Base-by-base conservation (phyloP, 2,888 invertebrate species). In the Drosophila stalkeri region DNA sequence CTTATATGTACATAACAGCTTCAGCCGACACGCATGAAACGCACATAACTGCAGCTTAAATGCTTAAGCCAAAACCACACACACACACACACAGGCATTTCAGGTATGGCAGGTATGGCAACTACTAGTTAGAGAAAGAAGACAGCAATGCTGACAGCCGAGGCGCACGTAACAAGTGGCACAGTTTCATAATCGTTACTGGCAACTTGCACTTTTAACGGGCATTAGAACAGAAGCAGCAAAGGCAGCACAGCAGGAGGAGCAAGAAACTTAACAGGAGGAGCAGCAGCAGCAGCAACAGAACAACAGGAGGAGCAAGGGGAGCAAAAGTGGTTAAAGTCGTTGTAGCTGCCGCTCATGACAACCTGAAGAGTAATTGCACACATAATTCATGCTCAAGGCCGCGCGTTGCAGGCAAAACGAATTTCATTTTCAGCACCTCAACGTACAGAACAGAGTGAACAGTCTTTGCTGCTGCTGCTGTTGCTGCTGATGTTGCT, bases 331-430 rank as follows among this genome's bases (percentile, higher is more conserved):
- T 39, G 39, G 27, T 55, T 55, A n/a, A 39, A 27, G 37, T 20
- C 16, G 39, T 23, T 54, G 52, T 37, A 20, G 52, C 20, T 44
- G 31, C 33, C 12, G 23, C 11, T 55, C 66, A 75, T 81, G 87
- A 89, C 90, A 83, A 73, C 76, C 65, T 61, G 20, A 89, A 89
- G 90, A 89, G 89, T 91, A 89, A 89, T 89, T 90, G 91, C 82
- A 76, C 79, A 82, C 90, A 89, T 89, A 81, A 90, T 77, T 89
- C 91, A 90, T 89, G 81, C 89, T 90, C 89, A 89, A 89, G 89
- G 89, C 89, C 89, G 73, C 59, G 18, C 52, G 73, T 72, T 72
- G 88, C 60, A 80, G 75, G 75, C 72, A 72, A 51, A 81, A 78
- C 79, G 85, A 83, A 90, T 83, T 88, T 89, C 90, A 64, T 72